Percentiles rank a stretch among this genome's conserved stretches.
Evolutionary conservation across 2,797 vertebrate species (phyloP).

Genomic region (Pantherophis alleghaniensis): DNA sequence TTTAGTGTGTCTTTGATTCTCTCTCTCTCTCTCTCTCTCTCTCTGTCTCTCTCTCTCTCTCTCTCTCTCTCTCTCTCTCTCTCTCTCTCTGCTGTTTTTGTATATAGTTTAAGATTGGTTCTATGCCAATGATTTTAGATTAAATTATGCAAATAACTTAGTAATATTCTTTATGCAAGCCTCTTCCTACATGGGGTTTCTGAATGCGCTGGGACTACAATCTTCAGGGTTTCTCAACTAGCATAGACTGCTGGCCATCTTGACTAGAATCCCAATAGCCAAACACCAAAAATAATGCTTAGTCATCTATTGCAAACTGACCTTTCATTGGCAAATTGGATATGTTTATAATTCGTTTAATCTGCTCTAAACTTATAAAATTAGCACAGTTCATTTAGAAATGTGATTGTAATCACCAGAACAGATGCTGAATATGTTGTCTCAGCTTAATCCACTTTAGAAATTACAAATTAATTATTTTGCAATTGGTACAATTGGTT

Average conservation of each 20-base stretch:
- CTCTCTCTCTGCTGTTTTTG: too few relatives aligned
- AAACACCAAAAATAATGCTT: not conserved
- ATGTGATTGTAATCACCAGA: fast-evolving
- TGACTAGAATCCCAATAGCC: not conserved
- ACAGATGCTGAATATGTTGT: not conserved
- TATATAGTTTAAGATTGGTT: too few relatives aligned
- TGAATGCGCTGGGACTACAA: not conserved
- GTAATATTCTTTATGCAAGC: not conserved
- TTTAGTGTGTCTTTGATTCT: too few relatives aligned
- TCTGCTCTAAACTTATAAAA: not conserved
- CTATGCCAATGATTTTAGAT: too few relatives aligned
- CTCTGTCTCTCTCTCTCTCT: too few relatives aligned
- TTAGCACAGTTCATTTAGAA: not conserved
- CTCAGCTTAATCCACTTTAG: not conserved
- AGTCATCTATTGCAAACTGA: not conserved
- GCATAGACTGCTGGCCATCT: not conserved
- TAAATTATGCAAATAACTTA: too few relatives aligned
- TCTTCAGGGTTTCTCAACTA: not conserved
- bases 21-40: too few relatives aligned
- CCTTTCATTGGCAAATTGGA: not conserved
- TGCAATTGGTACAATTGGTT: not conserved
- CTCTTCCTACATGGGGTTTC: not conserved
- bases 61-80: too few relatives aligned
- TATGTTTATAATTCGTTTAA: not conserved
- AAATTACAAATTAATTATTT: not conserved